Evolutionary conservation across 2,113 vertebrate genomes (phyloP).

Genomic region (Telmatochromis sp.): DNA sequence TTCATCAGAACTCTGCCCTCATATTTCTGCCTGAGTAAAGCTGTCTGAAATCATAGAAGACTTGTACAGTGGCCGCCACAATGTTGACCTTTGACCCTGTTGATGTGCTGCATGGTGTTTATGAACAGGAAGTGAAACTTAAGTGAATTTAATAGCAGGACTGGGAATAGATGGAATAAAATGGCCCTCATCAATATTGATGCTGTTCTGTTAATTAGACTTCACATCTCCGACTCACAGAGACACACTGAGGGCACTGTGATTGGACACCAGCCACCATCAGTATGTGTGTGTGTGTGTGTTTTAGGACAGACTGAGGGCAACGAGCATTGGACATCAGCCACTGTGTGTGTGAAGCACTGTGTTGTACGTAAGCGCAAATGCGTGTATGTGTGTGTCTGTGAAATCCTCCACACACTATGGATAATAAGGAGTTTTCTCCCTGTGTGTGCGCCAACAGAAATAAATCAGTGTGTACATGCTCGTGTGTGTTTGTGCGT

Average conservation of each 20-base stretch:
- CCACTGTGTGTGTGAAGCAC: constrained; percentile 26
- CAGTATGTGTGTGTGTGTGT: neutral
- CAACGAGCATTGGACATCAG: constrained; percentile 42
- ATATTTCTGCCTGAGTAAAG: neutral
- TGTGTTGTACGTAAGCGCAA: constrained; percentile 18
- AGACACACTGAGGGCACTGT: constrained; percentile 49
- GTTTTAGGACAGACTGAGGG: constrained; percentile 47
- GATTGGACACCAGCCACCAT: constrained; percentile 43
- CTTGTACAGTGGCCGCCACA: neutral
- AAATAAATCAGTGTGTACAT: neutral
- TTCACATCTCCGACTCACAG: constrained; percentile 56
- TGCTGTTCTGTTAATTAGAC: constrained; percentile 68
- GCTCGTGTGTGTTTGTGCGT: constrained; percentile 33
- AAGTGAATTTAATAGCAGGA: constrained; percentile 52
- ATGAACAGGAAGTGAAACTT: constrained; percentile 48
- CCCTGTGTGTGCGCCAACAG: neutral
- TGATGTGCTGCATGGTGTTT: neutral
- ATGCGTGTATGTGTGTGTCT: neutral
- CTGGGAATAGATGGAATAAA: constrained; percentile 57
- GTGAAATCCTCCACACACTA: constrained; percentile 11
- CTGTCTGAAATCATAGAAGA: neutral
- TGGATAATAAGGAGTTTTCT: constrained; percentile 28
- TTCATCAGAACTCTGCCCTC: neutral
- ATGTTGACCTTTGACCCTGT: constrained; percentile 13
- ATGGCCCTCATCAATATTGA: constrained; percentile 71